A percentile compares a stretch with the other conserved stretches of the same genome.
These are phyloP conservation scores for Hycleus phaleratus DNA, from an alignment of 1,140 invertebrate genomes.

Conservation along the genomic window DNA sequence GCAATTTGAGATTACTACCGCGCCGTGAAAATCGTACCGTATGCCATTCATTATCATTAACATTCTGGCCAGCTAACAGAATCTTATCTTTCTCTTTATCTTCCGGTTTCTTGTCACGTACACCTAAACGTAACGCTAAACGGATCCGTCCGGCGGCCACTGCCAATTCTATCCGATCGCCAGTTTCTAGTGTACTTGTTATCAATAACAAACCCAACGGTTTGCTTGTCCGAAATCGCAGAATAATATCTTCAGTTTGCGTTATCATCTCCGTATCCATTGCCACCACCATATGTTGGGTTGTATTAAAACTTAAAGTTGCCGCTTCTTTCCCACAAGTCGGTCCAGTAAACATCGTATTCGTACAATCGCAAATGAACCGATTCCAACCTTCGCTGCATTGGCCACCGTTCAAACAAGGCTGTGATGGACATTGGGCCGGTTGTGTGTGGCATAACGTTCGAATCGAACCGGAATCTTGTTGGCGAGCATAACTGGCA, in stretches of 20 bases:
- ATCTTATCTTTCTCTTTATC: constrained; percentile 72
- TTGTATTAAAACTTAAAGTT: constrained; percentile 81
- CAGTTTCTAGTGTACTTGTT: constrained; percentile 66
- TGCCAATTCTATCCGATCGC: constrained; percentile 74
- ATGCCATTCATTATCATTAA: constrained; percentile 94
- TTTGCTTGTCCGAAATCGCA: constrained; percentile 79
- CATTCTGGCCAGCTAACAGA: constrained; percentile 68
- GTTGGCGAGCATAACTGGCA: constrained; percentile 77
- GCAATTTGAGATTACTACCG: constrained; percentile 72
- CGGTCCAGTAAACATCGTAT: constrained; percentile 81
- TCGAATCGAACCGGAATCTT: constrained; percentile 80
- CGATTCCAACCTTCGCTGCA: constrained; percentile 95
- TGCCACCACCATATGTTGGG: constrained; percentile 55
- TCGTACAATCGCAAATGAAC: constrained; percentile 90
- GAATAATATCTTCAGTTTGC: constrained; percentile 83
- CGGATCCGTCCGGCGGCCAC: constrained; percentile 73
- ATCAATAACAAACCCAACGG: constrained; percentile 65
- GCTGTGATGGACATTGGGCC: constrained; percentile 71
- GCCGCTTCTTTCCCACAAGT: constrained; percentile 88
- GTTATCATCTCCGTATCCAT: constrained; percentile 74
- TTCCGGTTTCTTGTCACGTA: constrained; percentile 66
- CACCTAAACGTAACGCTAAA: constrained; percentile 73
- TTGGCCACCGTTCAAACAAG: constrained; percentile 84
- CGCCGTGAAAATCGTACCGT: constrained; percentile 77
- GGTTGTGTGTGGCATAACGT: constrained; percentile 75